phyloP scores from a whole-genome alignment of 1,140 invertebrate species.

The Piezodorus guildinii region DNA sequence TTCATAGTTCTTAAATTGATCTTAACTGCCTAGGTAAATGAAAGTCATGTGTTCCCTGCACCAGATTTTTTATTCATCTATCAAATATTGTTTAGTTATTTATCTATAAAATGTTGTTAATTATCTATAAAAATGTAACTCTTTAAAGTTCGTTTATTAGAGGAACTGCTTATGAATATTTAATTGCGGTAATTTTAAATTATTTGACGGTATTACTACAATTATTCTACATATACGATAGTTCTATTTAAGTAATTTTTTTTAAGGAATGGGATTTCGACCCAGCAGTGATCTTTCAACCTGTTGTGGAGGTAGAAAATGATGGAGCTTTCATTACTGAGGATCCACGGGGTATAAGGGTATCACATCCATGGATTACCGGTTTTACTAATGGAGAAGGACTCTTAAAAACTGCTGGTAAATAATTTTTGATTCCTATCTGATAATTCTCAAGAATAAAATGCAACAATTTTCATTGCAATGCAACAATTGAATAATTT shows the following conservation, averaged over 20 bases:
- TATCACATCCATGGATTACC: constrained; percentile 6
- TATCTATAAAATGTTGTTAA: too few species aligned
- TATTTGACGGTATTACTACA: background rate
- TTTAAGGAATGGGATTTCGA: constrained; percentile 14
- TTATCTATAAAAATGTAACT: too few species aligned
- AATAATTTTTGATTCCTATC: background rate
- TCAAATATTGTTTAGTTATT: too few species aligned
- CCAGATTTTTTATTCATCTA: too few species aligned
- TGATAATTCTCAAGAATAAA: background rate
- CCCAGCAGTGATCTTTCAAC: background rate
- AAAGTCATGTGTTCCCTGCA: too few species aligned
- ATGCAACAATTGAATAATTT: too few species aligned
- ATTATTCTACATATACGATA: background rate
- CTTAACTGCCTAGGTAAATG: too few species aligned
- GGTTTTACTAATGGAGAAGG: constrained; percentile 11
- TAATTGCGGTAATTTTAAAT: too few species aligned
- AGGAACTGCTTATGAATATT: background rate
- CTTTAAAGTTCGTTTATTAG: too few species aligned
- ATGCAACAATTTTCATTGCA: too few species aligned
- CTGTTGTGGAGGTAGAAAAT: constrained; percentile 1
- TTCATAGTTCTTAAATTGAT: too few species aligned
- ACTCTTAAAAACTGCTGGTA: constrained; percentile 5
- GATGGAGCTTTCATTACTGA: constrained; percentile 12
- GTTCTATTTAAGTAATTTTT: background rate
- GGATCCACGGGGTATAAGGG: background rate